Conservation (phyloP, 2,888 invertebrate species). For the Chrysotoxum bicinctum region DNA sequence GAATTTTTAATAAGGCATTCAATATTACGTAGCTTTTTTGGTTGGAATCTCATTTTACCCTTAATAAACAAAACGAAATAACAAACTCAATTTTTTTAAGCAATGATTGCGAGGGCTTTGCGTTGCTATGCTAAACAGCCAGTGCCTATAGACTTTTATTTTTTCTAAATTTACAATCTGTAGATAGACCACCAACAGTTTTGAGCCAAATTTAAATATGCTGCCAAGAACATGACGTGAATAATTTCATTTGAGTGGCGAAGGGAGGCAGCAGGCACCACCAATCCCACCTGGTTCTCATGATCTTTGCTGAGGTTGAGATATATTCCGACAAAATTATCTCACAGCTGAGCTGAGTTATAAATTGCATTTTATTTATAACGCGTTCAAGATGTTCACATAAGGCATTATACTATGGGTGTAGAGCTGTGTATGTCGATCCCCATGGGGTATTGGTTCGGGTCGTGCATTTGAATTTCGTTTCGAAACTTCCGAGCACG, state of each 20-base stretch:
- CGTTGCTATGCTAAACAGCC: neutral
- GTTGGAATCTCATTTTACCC: no score
- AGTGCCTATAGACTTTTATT: neutral
- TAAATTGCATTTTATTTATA: conserved; percentile 44
- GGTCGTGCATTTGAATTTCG: neutral
- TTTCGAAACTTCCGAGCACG: conserved; percentile 31
- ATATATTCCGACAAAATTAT: conserved; percentile 10
- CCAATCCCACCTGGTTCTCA: conserved; percentile 12
- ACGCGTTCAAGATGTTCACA: conserved; percentile 32
- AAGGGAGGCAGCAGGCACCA: neutral
- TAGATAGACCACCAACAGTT: neutral
- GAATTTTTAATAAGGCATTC: no score
- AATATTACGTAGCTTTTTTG: no score
- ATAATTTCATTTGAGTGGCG: neutral
- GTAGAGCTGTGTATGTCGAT: neutral
- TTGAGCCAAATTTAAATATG: conserved; percentile 11
- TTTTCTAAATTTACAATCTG: no score
- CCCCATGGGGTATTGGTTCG: neutral
- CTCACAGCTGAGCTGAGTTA: conserved; percentile 24
- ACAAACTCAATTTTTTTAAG: no score
- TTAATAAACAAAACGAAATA: neutral
- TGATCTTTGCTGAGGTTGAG: neutral
- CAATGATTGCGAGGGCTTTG: neutral
- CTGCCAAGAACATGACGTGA: conserved; percentile 27
- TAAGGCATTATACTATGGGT: no score